Conservation (phyloP, 1,140 invertebrate species). For the Drosophila nannoptera region DNA sequence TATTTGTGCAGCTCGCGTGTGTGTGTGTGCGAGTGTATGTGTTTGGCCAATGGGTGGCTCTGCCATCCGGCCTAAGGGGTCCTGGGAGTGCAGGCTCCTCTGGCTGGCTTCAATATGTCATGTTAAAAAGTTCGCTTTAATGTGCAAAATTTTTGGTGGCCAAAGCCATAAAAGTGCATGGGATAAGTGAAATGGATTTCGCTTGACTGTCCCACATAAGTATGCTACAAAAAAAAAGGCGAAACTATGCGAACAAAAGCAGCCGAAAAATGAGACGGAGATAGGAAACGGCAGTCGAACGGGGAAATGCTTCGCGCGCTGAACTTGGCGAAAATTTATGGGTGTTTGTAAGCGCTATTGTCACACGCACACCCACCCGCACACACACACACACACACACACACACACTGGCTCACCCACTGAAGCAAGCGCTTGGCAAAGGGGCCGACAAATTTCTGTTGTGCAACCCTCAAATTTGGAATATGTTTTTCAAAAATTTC, state of each 20-base stretch:
- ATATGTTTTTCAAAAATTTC: not conserved
- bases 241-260: slow-evolving; percentile 32
- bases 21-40: slow-evolving; percentile 59
- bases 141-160: slow-evolving; percentile 72
- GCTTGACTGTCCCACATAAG: slow-evolving; percentile 51
- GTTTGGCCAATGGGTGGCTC: slow-evolving; percentile 47
- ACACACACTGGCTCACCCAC: not conserved
- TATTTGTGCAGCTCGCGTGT: slow-evolving; percentile 58
- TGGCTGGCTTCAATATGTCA: slow-evolving; percentile 65
- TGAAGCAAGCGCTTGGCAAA: not conserved
- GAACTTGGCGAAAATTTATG: slow-evolving; percentile 37
- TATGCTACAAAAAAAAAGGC: slow-evolving; percentile 59
- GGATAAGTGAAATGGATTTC: slow-evolving; percentile 73
- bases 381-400: slow-evolving; percentile 11
- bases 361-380: not conserved
- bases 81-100: not conserved
- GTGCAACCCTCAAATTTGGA: not conserved
- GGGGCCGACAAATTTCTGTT: slow-evolving; percentile 13
- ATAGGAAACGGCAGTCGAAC: slow-evolving; percentile 24
- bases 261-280: slow-evolving; percentile 22
- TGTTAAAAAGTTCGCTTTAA: slow-evolving; percentile 73
- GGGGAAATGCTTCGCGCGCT: not conserved
- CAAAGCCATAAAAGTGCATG: slow-evolving; percentile 72
- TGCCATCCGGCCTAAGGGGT: not conserved
- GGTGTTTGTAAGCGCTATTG: slow-evolving; percentile 8